phyloP scores from a whole-genome alignment of 2,888 invertebrate genomes.

The Apamea sordens region DNA sequence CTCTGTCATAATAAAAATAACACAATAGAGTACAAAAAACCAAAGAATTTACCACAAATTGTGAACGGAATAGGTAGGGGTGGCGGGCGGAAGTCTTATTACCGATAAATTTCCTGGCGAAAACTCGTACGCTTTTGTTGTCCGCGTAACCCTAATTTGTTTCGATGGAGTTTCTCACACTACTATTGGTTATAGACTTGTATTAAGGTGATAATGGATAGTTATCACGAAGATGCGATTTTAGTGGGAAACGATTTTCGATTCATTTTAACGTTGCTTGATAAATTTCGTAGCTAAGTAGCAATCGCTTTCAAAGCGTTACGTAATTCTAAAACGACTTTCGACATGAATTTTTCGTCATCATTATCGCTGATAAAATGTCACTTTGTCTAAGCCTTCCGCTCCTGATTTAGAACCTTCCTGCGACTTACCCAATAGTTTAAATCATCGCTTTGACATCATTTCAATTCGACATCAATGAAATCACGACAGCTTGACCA shows the following conservation, averaged over 20 bases:
- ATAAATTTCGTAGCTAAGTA: not conserved
- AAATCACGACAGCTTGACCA: not conserved
- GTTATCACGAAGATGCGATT: slow-evolving; percentile 39
- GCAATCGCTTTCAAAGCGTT: not conserved
- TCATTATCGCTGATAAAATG: not conserved
- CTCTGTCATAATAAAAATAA: slow-evolving; percentile 57
- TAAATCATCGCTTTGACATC: too few relatives aligned
- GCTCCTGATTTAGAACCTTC: not conserved
- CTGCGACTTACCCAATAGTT: too few relatives aligned
- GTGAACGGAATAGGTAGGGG: slow-evolving; percentile 65
- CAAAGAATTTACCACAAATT: slow-evolving; percentile 60
- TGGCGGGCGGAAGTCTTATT: slow-evolving; percentile 77
- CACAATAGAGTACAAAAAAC: slow-evolving; percentile 63
- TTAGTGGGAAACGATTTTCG: slow-evolving; percentile 19
- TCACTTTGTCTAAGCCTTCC: not conserved
- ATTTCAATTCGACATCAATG: not conserved
- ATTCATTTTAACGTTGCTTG: not conserved
- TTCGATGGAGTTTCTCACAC: slow-evolving; percentile 72
- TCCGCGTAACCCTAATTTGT: slow-evolving; percentile 74
- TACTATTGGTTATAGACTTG: slow-evolving; percentile 60
- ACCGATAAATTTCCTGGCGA: slow-evolving; percentile 79
- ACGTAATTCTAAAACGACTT: not conserved
- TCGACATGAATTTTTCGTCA: not conserved
- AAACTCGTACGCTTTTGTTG: slow-evolving; percentile 74
- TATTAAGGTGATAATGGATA: slow-evolving; percentile 58